Evolutionary conservation across 1,140 invertebrate species (phyloP), one percentile per base, ranked within the genome.

Genomic region (Eupristina koningsbergeri): DNA sequence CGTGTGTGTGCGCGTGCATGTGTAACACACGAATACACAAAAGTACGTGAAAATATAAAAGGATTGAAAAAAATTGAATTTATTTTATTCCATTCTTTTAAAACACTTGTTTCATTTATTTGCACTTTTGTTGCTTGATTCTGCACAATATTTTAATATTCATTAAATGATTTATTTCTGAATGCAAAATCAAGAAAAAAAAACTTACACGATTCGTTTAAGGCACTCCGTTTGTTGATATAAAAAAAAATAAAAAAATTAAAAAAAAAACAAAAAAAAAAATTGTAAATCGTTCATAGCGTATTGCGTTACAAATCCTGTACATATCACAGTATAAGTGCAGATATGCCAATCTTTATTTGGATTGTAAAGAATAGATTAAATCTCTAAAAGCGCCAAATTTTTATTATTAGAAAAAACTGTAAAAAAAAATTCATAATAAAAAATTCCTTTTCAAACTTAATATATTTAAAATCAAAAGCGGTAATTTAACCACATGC

Each of bases 11-110:
- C 34, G 34, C 36, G 82, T 86, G 78, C 83, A 80, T 80, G 13
- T 50, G 61, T 26, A 81, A n/a, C n/a, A 71, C 39, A 77, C 58
- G n/a, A 76, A 63, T 53, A 31, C 31, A 63, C 26, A 39, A 82
- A n/a, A 34, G 67, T 36, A 76, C 58, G 77, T 75, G 36, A 73
- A 29, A 83, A 81, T 61, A 81, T 29, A 71, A 80, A 86, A 73
- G 53, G 53, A 73, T 85, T 85, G 53, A 80, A 75, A 74, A 80
- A 63, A 73, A 26, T 67, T 45, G 47, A 67, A 26, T 77, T 88
- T 88, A 89, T 86, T 88, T 90, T 89, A 86, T 90, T 91, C 88
- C 89, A 91, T 91, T 91, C 90, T 89, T 90, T 69, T 86, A 11
- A 87, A 84, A 84, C 85, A 86, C 84, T 88, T 85, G 84, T 86